Percentiles rank a stretch among this genome's conserved stretches.
Evolutionary conservation across 2,888 invertebrate genomes (phyloP).

Genomic region (Drosophila stalkeri): DNA sequence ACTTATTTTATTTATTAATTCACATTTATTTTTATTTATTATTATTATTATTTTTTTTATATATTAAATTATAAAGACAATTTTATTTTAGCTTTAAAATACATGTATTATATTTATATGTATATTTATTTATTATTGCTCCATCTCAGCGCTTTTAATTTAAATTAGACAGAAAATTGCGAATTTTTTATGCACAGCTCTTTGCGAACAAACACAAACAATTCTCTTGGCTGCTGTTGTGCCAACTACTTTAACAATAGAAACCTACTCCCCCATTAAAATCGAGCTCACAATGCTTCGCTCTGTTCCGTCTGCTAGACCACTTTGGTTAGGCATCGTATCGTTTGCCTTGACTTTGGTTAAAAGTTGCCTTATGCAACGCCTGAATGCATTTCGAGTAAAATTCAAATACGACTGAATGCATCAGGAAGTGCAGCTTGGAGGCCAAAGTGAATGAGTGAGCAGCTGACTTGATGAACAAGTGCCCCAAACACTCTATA

Average conservation of each 20-base stretch:
- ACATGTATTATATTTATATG: too few species aligned
- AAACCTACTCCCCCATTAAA: conserved; percentile 3
- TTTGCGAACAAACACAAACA: neutral
- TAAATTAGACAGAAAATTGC: neutral
- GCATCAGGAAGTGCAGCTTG: conserved; percentile 34
- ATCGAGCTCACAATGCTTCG: neutral
- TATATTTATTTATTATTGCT: neutral
- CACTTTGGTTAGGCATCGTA: conserved; percentile 36
- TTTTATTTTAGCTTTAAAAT: too few species aligned
- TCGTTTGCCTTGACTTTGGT: conserved; percentile 57
- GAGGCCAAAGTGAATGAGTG: conserved; percentile 39
- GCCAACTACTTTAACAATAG: conserved; percentile 23
- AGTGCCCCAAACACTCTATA: conserved; percentile 23
- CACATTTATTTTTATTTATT: neutral
- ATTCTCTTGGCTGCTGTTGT: conserved; percentile 2
- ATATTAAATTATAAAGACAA: too few species aligned
- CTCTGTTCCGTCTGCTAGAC: conserved; percentile 25
- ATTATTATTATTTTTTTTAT: too few species aligned
- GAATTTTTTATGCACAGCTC: neutral
- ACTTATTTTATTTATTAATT: too few species aligned
- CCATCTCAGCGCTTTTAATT: neutral
- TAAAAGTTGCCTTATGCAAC: conserved; percentile 40
- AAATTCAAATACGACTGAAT: conserved; percentile 52
- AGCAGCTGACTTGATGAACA: conserved; percentile 39
- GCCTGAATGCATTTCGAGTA: conserved; percentile 51